Evolutionary conservation across 2,888 invertebrate species (phyloP).

Genomic region (Allygus modestus): DNA sequence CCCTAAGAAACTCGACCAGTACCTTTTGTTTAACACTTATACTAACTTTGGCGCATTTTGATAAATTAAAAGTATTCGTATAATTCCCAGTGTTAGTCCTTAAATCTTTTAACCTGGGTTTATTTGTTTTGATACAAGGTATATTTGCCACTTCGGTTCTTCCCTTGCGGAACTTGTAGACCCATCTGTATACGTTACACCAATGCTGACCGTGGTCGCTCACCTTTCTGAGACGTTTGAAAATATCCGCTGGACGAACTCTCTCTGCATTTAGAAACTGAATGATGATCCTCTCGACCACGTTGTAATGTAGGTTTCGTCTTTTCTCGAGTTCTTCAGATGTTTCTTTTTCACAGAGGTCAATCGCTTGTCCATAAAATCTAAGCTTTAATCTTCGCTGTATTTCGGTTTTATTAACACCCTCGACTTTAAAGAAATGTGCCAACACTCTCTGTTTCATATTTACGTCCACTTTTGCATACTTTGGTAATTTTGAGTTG

Average conservation of each 20-base stretch:
- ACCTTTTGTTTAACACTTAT: background rate
- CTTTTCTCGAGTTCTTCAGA: constrained; percentile 13
- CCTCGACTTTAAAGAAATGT: constrained; percentile 20
- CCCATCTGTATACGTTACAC: constrained; percentile 50
- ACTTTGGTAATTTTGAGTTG: constrained; percentile 28
- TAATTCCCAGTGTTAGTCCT: no score
- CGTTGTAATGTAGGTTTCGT: constrained; percentile 36
- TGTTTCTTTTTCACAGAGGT: constrained; percentile 18
- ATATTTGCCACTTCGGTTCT: constrained; percentile 32
- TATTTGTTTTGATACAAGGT: background rate
- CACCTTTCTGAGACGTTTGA: constrained; percentile 25
- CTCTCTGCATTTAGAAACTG: constrained; percentile 34
- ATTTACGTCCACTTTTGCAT: background rate
- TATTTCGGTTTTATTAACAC: constrained; percentile 3
- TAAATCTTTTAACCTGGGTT: background rate
- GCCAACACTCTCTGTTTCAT: constrained; percentile 38
- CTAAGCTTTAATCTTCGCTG: background rate
- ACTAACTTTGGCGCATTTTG: background rate
- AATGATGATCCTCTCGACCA: constrained; percentile 30
- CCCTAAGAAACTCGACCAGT: constrained; percentile 3
- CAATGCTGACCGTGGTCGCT: constrained; percentile 47
- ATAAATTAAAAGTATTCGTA: background rate
- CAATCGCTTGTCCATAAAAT: background rate
- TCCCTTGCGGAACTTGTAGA: constrained; percentile 26
- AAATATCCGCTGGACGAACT: constrained; percentile 19